Evolutionary conservation across 2,888 invertebrate species (phyloP).

Genomic region (Quadroppia sp.): DNA sequence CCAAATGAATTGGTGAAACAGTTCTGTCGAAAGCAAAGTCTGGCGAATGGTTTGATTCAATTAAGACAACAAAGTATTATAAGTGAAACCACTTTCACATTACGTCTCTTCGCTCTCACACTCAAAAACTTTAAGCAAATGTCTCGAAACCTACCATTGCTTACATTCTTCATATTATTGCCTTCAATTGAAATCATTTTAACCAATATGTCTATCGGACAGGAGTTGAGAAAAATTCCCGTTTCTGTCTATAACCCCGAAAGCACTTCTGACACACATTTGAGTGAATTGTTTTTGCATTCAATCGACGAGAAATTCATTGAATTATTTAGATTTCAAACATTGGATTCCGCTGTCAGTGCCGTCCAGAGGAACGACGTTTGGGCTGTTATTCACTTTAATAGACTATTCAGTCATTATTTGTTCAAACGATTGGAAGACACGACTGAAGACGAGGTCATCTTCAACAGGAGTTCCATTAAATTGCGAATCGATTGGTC

Average conservation of each 20-base stretch:
- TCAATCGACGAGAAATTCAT: constrained; percentile 17
- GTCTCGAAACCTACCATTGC: constrained; percentile 9
- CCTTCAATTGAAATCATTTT: constrained; percentile 38
- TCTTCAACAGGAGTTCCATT: constrained; percentile 17
- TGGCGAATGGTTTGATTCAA: neutral
- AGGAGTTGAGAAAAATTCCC: constrained; percentile 28
- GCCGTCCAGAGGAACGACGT: constrained; percentile 25
- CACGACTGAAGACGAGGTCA: neutral
- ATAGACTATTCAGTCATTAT: neutral
- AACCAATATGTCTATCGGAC: constrained; percentile 26
- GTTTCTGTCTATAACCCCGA: constrained; percentile 32
- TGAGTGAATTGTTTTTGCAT: constrained; percentile 35
- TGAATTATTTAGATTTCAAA: neutral
- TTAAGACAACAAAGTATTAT: neutral
- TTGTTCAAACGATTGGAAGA: neutral
- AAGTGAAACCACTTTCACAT: neutral
- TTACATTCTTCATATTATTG: constrained; percentile 33
- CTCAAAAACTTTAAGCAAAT: constrained; percentile 38
- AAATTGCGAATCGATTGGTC: constrained; percentile 32
- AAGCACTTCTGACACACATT: neutral
- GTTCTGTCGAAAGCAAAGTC: neutral
- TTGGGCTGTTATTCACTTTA: constrained; percentile 32
- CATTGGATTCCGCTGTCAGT: constrained; percentile 2
- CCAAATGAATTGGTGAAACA: neutral
- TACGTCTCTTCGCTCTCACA: constrained; percentile 3